Percentiles rank a stretch among this genome's conserved stretches.
phyloP scores from a whole-genome alignment of 2,888 invertebrate genomes.

The Andrena praecox region DNA sequence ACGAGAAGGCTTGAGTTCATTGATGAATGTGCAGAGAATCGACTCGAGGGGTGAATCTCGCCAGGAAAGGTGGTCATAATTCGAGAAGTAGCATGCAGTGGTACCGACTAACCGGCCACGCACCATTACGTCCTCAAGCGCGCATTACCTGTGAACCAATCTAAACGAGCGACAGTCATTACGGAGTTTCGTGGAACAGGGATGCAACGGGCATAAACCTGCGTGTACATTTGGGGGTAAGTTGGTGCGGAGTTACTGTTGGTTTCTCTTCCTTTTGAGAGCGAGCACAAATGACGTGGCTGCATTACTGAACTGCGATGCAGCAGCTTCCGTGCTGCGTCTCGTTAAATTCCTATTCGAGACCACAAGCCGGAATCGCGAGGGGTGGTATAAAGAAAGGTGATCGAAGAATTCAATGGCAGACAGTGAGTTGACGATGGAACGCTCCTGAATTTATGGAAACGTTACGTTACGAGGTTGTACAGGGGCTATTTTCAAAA shows the following conservation, averaged over 20 bases:
- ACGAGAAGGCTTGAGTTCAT: slow-evolving; percentile 37
- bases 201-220: slow-evolving; percentile 59
- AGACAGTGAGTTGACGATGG: too few species aligned
- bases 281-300: slow-evolving; percentile 57
- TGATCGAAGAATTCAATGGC: background rate
- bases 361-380: background rate
- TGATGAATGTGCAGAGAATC: slow-evolving; percentile 44
- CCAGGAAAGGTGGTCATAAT: slow-evolving; percentile 43
- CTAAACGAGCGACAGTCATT: slow-evolving; percentile 71
- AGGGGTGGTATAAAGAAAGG: background rate
- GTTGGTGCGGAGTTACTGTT: slow-evolving; percentile 45
- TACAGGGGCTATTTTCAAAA: too few species aligned
- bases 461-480: too few species aligned
- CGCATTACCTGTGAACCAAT: slow-evolving; percentile 69
- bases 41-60: slow-evolving; percentile 26
- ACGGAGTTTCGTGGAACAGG: slow-evolving; percentile 62
- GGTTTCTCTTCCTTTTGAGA: slow-evolving; percentile 59
- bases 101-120: slow-evolving; percentile 59
- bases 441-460: too few species aligned
- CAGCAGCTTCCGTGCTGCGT: slow-evolving; percentile 34
- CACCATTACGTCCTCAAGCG: slow-evolving; percentile 55
- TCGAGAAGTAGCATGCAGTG: slow-evolving; percentile 42
- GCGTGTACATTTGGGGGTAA: slow-evolving; percentile 52
- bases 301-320: slow-evolving; percentile 42
- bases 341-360: slow-evolving; percentile 62